These are phyloP conservation scores for Rhinatrema bivittatum DNA, from an alignment of 2,797 vertebrate species.

Conservation along the genomic window DNA sequence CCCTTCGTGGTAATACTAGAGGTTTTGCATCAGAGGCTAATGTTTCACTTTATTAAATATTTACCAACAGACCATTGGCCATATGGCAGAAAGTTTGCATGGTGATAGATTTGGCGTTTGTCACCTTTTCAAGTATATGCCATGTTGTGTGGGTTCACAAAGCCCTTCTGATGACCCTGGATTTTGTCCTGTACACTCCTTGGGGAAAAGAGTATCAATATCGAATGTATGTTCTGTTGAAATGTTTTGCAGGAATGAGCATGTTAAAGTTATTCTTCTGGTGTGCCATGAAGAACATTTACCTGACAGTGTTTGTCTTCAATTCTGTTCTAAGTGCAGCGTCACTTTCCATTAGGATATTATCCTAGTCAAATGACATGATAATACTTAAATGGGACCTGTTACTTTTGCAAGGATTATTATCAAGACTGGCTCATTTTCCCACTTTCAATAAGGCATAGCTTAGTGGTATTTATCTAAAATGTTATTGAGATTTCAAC, in stretches of 20 bases:
- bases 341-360: constrained; percentile 10
- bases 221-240: constrained; percentile 14
- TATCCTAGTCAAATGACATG: constrained; percentile 9
- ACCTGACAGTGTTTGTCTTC: constrained; percentile 20
- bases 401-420: background rate
- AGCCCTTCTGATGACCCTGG: constrained; percentile 31
- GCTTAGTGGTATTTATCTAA: background rate
- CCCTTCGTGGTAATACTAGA: constrained; percentile 49
- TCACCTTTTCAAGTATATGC: constrained; percentile 62
- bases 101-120: constrained; percentile 56
- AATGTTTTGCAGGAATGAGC: constrained; percentile 21
- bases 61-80: constrained; percentile 66
- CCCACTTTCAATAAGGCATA: constrained; percentile 7
- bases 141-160: constrained; percentile 25
- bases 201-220: constrained; percentile 29
- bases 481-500: background rate
- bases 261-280: constrained; percentile 16
- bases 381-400: constrained; percentile 7
- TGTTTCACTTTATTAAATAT: constrained; percentile 76
- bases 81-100: constrained; percentile 56
- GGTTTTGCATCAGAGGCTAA: constrained; percentile 43
- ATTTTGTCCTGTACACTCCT: constrained; percentile 31
- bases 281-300: constrained; percentile 6
- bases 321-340: constrained; percentile 6
- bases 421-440: constrained; percentile 9